Evolutionary conservation across 2,797 vertebrate genomes (phyloP).

Genomic region (Podarcis lilfordi): DNA sequence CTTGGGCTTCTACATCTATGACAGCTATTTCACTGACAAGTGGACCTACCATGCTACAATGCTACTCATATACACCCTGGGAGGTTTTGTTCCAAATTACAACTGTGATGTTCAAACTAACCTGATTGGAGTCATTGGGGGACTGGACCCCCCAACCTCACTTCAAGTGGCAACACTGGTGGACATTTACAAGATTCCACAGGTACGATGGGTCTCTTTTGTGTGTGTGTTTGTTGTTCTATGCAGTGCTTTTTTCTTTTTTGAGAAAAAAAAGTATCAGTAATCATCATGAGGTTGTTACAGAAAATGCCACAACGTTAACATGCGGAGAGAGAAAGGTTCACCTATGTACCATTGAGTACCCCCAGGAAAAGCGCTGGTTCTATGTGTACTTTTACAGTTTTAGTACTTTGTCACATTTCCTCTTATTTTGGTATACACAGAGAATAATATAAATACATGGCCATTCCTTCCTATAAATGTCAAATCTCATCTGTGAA

Average conservation of each 20-base stretch:
- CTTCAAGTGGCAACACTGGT: background rate
- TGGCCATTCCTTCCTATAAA: no score
- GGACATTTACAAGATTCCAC: background rate
- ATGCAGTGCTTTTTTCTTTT: background rate
- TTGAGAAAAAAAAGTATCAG: no score
- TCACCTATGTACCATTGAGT: no score
- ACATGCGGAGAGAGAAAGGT: background rate
- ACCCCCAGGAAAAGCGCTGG: no score
- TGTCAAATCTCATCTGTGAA: no score
- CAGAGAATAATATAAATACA: no score
- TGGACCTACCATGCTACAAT: background rate
- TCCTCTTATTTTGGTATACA: no score
- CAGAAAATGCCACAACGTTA: background rate
- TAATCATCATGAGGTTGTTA: background rate
- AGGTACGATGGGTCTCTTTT: background rate
- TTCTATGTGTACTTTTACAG: no score
- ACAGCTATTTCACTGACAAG: background rate
- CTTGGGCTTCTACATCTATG: no score
- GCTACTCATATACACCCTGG: background rate
- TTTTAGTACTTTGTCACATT: no score
- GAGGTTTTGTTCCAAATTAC: background rate
- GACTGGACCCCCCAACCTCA: background rate
- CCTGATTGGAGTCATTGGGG: background rate
- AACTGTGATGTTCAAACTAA: background rate
- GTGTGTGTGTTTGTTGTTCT: background rate